These are phyloP conservation scores for Danaus melanippus DNA, from an alignment of 1,140 invertebrate genomes.

Conservation along the genomic window DNA sequence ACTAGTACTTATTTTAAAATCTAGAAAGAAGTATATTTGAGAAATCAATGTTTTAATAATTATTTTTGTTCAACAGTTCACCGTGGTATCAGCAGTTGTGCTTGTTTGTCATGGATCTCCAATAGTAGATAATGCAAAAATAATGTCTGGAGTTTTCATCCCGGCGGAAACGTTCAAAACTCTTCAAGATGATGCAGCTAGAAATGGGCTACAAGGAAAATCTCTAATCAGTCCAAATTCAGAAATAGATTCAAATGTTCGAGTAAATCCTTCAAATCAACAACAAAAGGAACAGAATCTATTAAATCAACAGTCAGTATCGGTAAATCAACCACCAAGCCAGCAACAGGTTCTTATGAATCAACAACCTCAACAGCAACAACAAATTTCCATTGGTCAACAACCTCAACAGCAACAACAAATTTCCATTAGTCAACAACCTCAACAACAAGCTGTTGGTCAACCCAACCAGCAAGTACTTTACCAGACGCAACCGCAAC, in stretches of 20 bases:
- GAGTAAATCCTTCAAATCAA: conserved; percentile 10
- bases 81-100: too few relatives aligned
- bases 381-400: conserved; percentile 5
- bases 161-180: conserved; percentile 28
- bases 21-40: too few relatives aligned
- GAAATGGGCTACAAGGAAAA: not conserved
- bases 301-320: conserved; percentile 8
- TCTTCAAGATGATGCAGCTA: conserved; percentile 15
- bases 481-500: conserved; percentile 2
- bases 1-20: too few relatives aligned
- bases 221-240: conserved; percentile 3
- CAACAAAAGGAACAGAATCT: conserved; percentile 11
- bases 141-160: conserved; percentile 31
- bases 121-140: conserved; percentile 16
- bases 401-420: conserved; percentile 10
- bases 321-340: conserved; percentile 6
- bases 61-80: too few relatives aligned
- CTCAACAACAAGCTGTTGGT: conserved; percentile 5
- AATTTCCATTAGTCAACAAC: conserved; percentile 7
- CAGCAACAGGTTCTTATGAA: not conserved
- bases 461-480: not conserved
- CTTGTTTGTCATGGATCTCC: conserved; percentile 4
- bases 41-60: too few relatives aligned
- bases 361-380: conserved; percentile 5
- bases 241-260: conserved; percentile 5